Base-by-base conservation (phyloP, 2,888 invertebrate species). In the Meandrusa payeni region DNA sequence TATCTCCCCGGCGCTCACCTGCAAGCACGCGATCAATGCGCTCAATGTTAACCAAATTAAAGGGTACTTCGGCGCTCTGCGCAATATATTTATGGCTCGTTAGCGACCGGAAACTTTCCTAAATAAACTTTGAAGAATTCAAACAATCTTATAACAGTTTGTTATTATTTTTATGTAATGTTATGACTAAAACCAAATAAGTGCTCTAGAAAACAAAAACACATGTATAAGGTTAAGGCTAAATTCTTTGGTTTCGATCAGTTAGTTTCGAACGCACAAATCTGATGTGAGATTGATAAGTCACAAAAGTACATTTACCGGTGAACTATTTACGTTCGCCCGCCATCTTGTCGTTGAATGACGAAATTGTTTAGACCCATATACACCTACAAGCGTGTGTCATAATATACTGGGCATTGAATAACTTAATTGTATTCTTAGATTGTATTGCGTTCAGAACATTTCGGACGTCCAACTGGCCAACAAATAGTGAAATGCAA, bases 1-100 rank as follows among this genome's bases (percentile, higher is more conserved):
- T 71, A 83, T 80, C 78, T 77, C 85, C 76, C 82, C 81, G 66
- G 82, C 77, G 77, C 70, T 85, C 76, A 87, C 86, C 86, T 87
- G 83, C 69, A 75, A 83, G 80, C 76, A 83, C 74, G 78, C 78
- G 72, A 82, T 79, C 75, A 80, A 74, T 76, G 73, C 72, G 72
- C 76, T 77, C 71, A 77, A 70, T 79, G 70, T 70, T 74, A 75
- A 69, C 66, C 63, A 68, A 64, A 62, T 65, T 67, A 65, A 66
- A 69, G 61, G 61, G 65, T 65, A 69, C 67, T n/a, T 66, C 64
- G 27, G 29, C n/a, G n/a, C n/a, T n/a, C 48, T 46, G 4, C 2
- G 4, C 15, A 15, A 15, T 15, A 3, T 4, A 15, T 15, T 15
- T 15, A 15, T 3, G 15, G 4, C n/a, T n/a, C 2, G 15, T 15